Conservation (phyloP, 2,797 vertebrate species). For the Sebastes trivittatus region DNA sequence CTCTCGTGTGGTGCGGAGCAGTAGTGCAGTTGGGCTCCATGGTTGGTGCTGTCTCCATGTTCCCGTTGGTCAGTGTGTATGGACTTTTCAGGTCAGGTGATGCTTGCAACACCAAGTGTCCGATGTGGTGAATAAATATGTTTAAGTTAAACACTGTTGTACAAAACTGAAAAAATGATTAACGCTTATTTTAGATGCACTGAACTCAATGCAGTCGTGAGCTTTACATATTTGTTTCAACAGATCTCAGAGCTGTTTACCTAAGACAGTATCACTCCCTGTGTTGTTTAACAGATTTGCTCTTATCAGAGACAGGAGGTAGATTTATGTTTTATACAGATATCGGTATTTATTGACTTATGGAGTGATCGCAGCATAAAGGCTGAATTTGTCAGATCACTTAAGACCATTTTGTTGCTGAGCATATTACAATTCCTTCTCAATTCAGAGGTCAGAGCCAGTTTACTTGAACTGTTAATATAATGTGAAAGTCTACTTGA, state of each 20-base stretch:
- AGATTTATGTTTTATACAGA: background rate
- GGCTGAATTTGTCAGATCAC: background rate
- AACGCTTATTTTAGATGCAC: constrained; percentile 28
- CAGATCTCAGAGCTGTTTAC: background rate
- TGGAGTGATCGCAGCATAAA: background rate
- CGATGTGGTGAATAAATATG: constrained; percentile 34
- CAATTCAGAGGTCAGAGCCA: constrained; percentile 27
- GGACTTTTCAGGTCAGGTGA: constrained; percentile 83
- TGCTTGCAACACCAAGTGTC: constrained; percentile 84
- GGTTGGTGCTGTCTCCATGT: constrained; percentile 85
- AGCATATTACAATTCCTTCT: constrained; percentile 6
- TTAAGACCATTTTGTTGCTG: constrained; percentile 25
- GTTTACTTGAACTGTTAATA: constrained; percentile 58
- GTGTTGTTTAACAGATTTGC: background rate
- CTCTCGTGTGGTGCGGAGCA: constrained; percentile 89
- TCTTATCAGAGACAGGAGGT: background rate
- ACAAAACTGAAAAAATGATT: background rate
- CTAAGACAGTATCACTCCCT: background rate
- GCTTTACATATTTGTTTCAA: constrained; percentile 28
- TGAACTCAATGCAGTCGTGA: constrained; percentile 10
- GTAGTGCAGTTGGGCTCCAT: constrained; percentile 89
- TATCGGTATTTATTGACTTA: constrained; percentile 31
- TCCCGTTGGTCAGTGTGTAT: constrained; percentile 85
- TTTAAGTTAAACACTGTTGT: constrained; percentile 22
- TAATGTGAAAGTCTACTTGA: constrained; percentile 11